These are phyloP conservation scores for Oedothorax gibbosus DNA, from an alignment of 1,140 invertebrate species.

Conservation along the genomic window DNA sequence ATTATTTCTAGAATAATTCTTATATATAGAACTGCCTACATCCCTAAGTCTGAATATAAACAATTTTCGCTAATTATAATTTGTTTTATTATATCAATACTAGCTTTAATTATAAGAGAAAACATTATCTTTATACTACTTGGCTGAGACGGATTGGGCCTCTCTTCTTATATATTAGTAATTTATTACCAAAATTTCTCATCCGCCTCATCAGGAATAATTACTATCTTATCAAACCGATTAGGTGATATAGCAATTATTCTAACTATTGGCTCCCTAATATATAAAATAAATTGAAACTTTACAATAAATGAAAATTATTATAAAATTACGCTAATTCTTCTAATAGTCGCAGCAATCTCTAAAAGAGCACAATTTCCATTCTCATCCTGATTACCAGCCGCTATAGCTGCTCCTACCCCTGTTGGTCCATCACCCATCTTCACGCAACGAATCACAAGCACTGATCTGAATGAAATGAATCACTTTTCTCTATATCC, in stretches of 20 bases:
- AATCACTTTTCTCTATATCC: too few species aligned
- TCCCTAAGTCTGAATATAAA: slow-evolving; percentile 61
- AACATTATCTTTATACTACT: not conserved
- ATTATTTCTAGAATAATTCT: slow-evolving; percentile 76
- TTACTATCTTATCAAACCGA: slow-evolving; percentile 76
- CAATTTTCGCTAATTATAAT: not conserved
- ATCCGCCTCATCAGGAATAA: slow-evolving; percentile 74
- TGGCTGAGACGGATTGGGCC: slow-evolving; percentile 73
- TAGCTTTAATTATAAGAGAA: not conserved
- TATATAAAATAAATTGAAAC: not conserved
- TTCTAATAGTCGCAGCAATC: slow-evolving; percentile 72
- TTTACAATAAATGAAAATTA: slow-evolving; percentile 1
- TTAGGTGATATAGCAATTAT: slow-evolving; percentile 68
- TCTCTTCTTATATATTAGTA: slow-evolving; percentile 77
- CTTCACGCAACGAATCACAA: too few species aligned
- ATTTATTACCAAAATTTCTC: slow-evolving; percentile 75
- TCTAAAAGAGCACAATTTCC: slow-evolving; percentile 82
- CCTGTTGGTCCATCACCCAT: too few species aligned
- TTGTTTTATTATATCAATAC: not conserved
- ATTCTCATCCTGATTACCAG: slow-evolving; percentile 78
- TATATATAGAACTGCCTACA: slow-evolving; percentile 74
- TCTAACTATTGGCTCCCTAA: slow-evolving; percentile 66
- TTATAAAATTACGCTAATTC: slow-evolving; percentile 62
- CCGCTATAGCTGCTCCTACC: slow-evolving; percentile 78
- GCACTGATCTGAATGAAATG: too few species aligned